These are phyloP conservation scores for Antheraea pernyi DNA, from an alignment of 1,140 invertebrate species.

Conservation along the genomic window DNA sequence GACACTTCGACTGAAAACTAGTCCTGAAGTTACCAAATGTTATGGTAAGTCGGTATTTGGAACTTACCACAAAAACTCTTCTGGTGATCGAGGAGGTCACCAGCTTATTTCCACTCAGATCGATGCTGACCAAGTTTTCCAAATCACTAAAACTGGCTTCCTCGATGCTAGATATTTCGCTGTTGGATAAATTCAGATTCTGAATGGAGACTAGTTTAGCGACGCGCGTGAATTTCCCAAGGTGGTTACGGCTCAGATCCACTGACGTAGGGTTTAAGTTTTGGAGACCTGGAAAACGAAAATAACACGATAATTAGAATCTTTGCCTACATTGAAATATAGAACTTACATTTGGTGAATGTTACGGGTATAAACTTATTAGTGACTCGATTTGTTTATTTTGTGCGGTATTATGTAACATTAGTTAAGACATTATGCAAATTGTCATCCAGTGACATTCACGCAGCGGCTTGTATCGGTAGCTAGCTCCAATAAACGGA, in stretches of 20 bases:
- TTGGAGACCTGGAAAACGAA: conserved; percentile 20
- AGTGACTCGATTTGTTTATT: too few relatives aligned
- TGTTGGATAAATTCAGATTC: conserved; percentile 26
- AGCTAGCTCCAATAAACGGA: too few relatives aligned
- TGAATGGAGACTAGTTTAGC: conserved; percentile 8
- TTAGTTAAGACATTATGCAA: too few relatives aligned
- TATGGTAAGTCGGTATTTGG: neutral
- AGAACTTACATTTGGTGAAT: neutral
- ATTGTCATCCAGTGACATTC: too few relatives aligned
- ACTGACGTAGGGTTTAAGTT: conserved; percentile 17
- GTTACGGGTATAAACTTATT: too few relatives aligned
- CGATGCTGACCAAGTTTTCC: conserved; percentile 62
- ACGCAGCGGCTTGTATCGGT: too few relatives aligned
- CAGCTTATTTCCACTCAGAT: conserved; percentile 79
- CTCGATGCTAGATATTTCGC: conserved; percentile 21
- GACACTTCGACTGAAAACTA: too few relatives aligned
- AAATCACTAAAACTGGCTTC: conserved; percentile 78
- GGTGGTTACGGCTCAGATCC: conserved; percentile 26
- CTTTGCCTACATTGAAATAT: neutral
- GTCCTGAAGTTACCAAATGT: too few relatives aligned
- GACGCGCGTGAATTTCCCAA: conserved; percentile 15
- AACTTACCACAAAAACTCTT: conserved; percentile 80
- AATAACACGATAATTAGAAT: neutral
- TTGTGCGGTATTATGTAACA: too few relatives aligned
- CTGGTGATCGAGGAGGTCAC: conserved; percentile 73